Conservation (phyloP, 2,797 vertebrate genomes). For the Gallinago solitaria region DNA sequence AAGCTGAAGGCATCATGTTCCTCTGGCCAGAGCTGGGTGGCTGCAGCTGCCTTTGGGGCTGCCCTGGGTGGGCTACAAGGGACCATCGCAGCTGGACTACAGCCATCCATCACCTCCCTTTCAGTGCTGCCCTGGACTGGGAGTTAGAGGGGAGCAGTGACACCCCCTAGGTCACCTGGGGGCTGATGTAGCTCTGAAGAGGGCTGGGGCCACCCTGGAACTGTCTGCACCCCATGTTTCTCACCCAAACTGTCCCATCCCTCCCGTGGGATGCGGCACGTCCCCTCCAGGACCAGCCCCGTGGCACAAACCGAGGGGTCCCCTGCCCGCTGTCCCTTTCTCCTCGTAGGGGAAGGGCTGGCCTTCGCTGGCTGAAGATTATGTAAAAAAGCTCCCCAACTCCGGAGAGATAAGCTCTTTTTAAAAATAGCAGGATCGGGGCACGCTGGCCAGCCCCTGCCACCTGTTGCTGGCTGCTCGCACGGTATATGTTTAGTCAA, state of each 20-base stretch:
- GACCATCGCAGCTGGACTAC: fast-evolving
- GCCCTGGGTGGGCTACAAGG: neutral
- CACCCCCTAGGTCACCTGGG: neutral
- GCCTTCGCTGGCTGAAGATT: conserved; percentile 23
- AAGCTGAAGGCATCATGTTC: neutral
- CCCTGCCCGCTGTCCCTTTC: neutral
- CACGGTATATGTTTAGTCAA: neutral
- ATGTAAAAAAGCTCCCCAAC: conserved; percentile 20
- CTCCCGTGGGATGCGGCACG: neutral
- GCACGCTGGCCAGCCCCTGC: neutral
- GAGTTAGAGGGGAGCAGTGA: neutral
- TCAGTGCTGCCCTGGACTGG: neutral
- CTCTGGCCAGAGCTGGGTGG: neutral
- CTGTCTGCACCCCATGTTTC: neutral
- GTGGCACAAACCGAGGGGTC: fast-evolving
- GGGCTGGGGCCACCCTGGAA: neutral
- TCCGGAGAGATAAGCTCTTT: conserved; percentile 34
- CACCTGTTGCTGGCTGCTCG: conserved; percentile 51
- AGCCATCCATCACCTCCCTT: neutral
- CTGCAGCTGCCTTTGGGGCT: neutral
- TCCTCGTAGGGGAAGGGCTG: neutral
- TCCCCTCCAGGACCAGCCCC: neutral
- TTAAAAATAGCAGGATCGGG: conserved; percentile 62
- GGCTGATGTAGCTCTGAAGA: neutral
- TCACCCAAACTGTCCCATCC: fast-evolving